Evolutionary conservation across 2,113 vertebrate genomes (phyloP), one percentile per base, ranked within the genome.

Genomic region (Boleophthalmus pectinirostris): DNA sequence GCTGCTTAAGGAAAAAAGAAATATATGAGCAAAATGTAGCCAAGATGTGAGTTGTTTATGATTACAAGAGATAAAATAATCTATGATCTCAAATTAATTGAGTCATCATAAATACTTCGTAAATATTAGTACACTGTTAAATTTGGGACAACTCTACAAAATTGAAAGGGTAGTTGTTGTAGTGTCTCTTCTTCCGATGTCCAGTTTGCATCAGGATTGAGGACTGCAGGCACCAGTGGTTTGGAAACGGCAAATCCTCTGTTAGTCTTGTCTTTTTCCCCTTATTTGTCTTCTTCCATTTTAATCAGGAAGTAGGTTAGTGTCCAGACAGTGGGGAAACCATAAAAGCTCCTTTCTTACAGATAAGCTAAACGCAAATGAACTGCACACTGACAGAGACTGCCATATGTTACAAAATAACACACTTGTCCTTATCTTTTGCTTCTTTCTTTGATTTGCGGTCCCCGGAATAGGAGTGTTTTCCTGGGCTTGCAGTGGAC

Each of bases 161-260:
- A 89, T 89, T 64, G 20, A 90, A 69, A 83, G 79, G 87, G 81
- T 88, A 77, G 86, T 90, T 72, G 82, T 81, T 70, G 75, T 67
- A 61, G 79, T 76, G 92, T 93, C 91, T 89, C 89, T 87, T 92
- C 79, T 77, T 93, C 89, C 85, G 87, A 86, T 85, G 88, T 90
- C 81, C 85, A 78, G 74, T 76, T 84, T 87, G 81, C 85, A 82
- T 63, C 85, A 92, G 89, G 86, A 85, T 68, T 86, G 92, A 94
- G 94, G 91, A 94, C 92, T 90, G 91, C 91, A 98, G 98, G 97
- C 97, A 98, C 97, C 95, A 95, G 95, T 94, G 97, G 97, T 94
- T 92, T 95, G 90, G 92, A 87, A 95, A 95, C 93, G 63, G 89
- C 90, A 89, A 90, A 91, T 94, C 93, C 92, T 90, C 88, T 21